Evolutionary conservation across 2,797 vertebrate species (phyloP), one percentile per base, ranked within the genome.

Genomic region (Champsocephalus esox): DNA sequence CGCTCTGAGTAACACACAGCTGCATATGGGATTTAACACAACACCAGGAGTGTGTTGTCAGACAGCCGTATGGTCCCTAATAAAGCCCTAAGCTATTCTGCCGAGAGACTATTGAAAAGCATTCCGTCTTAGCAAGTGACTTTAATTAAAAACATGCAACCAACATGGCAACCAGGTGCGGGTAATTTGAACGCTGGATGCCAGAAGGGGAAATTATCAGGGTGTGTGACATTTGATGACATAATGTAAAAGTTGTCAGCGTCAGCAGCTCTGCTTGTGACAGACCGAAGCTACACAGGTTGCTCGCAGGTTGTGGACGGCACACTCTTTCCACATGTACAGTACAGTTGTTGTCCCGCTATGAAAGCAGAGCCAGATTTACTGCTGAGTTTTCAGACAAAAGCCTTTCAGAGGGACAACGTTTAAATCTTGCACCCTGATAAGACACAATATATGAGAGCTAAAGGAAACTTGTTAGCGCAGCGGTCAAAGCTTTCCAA

Each of bases 21-120:
- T 87, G 85, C 91, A 90, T 89, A 87, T 90, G 90, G 88, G 85
- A 76, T 89, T 90, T 89, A 92, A 87, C 85, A 90, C 86, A 88
- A 91, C 86, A 88, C 82, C 63, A 16, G 86, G 75, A 83, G 85
- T 71, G 81, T 83, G 88, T 87, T 91, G 91, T 91, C 91, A 91
- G 90, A 90, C 77, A 70, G 80, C 69, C 85, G 83, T 90, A 90
- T 86, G 90, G 86, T 89, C 86, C 79, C 85, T 88, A 86, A 92
- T 92, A 92, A 88, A 88, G 85, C 91, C 83, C 43, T n/a, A 12
- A 91, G 90, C 89, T 83, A 76, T 87, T 89, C 77, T 73, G 73
- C 81, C 48, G 60, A 85, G 81, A 80, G 75, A 81, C 82, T 66
- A 80, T 80, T 79, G 84, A 85, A 88, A 89, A 72, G 83, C 84